phyloP scores from a whole-genome alignment of 2,797 vertebrate genomes.

The Cirrhinus mrigala region DNA sequence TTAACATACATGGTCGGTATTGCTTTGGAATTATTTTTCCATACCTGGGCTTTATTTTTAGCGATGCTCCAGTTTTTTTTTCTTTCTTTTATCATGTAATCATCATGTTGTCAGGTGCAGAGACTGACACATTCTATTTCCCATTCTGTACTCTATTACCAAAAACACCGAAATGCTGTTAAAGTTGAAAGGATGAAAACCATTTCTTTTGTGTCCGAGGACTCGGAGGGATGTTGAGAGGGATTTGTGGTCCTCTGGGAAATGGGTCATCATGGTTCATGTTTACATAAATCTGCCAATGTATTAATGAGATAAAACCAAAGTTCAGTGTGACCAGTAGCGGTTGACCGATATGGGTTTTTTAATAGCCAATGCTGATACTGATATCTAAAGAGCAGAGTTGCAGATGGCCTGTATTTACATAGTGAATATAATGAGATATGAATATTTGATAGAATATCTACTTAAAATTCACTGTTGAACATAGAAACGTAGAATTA shows the following conservation, averaged over 20 bases:
- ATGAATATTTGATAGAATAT: slow-evolving; percentile 1
- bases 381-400: neutral
- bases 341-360: neutral
- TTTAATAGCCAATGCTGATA: neutral
- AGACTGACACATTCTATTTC: slow-evolving; percentile 1
- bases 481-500: neutral
- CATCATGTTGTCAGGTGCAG: neutral
- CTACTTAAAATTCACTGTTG: neutral
- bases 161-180: neutral
- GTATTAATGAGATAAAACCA: slow-evolving; percentile 7
- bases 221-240: neutral
- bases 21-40: neutral
- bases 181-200: neutral
- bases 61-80: too few relatives aligned
- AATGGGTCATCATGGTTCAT: slow-evolving; percentile 3
- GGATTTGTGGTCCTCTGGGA: slow-evolving; percentile 13
- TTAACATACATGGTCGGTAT: neutral
- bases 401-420: slow-evolving; percentile 4
- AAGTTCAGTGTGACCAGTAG: neutral
- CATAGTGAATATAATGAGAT: neutral
- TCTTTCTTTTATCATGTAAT: neutral
- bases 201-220: neutral
- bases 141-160: neutral
- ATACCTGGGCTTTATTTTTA: neutral
- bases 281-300: slow-evolving; percentile 13